Conservation (phyloP, 2,888 invertebrate species). For the Spodoptera exigua region DNA sequence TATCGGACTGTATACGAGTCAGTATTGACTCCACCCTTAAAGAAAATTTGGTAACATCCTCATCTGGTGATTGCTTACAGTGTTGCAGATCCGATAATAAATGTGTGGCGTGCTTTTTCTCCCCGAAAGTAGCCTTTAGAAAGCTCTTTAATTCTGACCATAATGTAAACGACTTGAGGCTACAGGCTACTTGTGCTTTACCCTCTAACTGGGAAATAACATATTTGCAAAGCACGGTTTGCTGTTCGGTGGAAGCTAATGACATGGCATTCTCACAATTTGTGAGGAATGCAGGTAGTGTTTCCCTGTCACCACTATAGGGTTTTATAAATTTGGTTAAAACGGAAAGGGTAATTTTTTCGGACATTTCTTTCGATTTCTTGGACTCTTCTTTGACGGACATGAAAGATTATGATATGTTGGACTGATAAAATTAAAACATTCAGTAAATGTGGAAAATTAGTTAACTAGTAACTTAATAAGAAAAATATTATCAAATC, state of each 20-base stretch:
- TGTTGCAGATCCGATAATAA: constrained; percentile 1
- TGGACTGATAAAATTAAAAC: not conserved
- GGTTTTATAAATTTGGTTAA: constrained; percentile 2
- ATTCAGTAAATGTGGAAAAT: not conserved
- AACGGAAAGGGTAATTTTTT: not conserved
- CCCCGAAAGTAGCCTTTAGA: not conserved
- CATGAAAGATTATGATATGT: not conserved
- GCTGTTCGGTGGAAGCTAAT: not conserved
- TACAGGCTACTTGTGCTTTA: constrained; percentile 2
- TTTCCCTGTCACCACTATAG: constrained; percentile 1
- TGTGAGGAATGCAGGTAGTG: not conserved
- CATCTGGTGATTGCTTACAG: not conserved
- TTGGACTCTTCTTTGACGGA: not conserved
- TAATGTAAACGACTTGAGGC: not conserved
- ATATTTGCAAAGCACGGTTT: constrained; percentile 3
- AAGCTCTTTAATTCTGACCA: not conserved
- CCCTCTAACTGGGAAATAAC: constrained; percentile 3
- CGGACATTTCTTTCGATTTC: not conserved
- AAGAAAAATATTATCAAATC: not conserved
- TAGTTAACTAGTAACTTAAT: too few relatives aligned
- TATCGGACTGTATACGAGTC: not conserved
- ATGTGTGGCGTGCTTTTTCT: not conserved
- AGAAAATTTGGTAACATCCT: constrained; percentile 1
- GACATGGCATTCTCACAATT: constrained; percentile 2
- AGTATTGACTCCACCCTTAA: not conserved